A percentile compares a stretch with the other conserved stretches of the same genome.
Evolutionary conservation across 2,797 vertebrate species (phyloP).

Genomic region (Buphagus erythrorhynchus): DNA sequence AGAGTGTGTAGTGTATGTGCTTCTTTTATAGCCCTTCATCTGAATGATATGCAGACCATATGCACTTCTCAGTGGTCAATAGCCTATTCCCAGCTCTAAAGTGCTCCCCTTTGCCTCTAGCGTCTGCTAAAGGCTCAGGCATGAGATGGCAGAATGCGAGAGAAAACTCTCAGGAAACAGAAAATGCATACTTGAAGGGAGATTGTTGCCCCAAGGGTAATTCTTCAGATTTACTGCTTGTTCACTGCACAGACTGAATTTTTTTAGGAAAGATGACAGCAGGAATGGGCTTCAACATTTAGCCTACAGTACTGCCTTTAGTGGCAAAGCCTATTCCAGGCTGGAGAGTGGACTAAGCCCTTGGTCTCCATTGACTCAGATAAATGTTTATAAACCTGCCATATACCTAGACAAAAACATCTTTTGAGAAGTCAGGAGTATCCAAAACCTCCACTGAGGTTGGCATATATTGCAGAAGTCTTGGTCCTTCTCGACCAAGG

Average conservation of each 20-base stretch:
- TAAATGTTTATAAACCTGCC: neutral
- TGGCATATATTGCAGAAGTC: neutral
- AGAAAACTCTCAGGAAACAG: neutral
- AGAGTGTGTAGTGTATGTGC: accelerated
- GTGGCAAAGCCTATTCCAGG: neutral
- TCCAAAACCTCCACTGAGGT: neutral
- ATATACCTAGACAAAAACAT: neutral
- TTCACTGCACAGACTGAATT: neutral
- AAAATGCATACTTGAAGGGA: neutral
- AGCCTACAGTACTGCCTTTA: neutral
- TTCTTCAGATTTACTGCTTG: neutral
- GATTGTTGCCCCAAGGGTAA: neutral
- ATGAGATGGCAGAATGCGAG: neutral
- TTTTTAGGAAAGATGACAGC: neutral
- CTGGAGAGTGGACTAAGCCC: neutral
- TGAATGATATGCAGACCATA: neutral
- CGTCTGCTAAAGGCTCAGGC: neutral
- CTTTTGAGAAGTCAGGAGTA: neutral
- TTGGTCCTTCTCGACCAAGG: neutral
- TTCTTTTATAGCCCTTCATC: neutral
- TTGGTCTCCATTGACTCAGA: neutral
- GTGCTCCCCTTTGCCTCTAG: neutral
- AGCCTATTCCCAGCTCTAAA: neutral
- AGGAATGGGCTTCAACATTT: neutral
- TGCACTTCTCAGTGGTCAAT: neutral